Evolutionary conservation across 2,888 invertebrate genomes (phyloP).

Genomic region (Loripinus fragilis): DNA sequence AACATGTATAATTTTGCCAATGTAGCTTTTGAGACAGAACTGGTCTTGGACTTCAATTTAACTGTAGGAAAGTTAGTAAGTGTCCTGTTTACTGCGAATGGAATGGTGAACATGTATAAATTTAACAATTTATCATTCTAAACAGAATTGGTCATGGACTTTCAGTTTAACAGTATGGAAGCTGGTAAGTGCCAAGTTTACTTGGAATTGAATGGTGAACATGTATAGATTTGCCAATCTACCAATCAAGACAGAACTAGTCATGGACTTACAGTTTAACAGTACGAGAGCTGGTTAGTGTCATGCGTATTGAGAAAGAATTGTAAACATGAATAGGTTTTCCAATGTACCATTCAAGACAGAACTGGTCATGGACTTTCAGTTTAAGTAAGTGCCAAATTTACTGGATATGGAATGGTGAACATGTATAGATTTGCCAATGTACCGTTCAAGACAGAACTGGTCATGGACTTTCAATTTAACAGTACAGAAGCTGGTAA

Average conservation of each 20-base stretch:
- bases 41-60: constrained; percentile 53
- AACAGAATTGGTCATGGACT: constrained; percentile 43
- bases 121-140: constrained; percentile 56
- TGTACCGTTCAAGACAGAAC: constrained; percentile 45
- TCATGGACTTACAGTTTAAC: constrained; percentile 48
- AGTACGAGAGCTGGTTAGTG: constrained; percentile 7
- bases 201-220: constrained; percentile 59
- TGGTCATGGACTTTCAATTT: constrained; percentile 52
- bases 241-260: constrained; percentile 47
- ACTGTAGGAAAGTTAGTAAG: too few species aligned
- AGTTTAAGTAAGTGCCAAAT: constrained; percentile 53
- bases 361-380: constrained; percentile 48
- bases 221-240: constrained; percentile 61
- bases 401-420: constrained; percentile 56
- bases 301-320: too few species aligned
- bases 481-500: constrained; percentile 15
- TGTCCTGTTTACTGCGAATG: constrained; percentile 52
- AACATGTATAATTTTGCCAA: constrained; percentile 62
- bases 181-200: constrained; percentile 40
- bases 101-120: constrained; percentile 63
- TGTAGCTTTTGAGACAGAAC: constrained; percentile 45
- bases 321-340: constrained; percentile 63
- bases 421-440: constrained; percentile 64
- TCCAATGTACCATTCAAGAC: constrained; percentile 50
- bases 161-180: constrained; percentile 40